Evolutionary conservation across 2,888 invertebrate species (phyloP), one percentile per base, ranked within the genome.

Genomic region (Hirtodrosophila alboralis): DNA sequence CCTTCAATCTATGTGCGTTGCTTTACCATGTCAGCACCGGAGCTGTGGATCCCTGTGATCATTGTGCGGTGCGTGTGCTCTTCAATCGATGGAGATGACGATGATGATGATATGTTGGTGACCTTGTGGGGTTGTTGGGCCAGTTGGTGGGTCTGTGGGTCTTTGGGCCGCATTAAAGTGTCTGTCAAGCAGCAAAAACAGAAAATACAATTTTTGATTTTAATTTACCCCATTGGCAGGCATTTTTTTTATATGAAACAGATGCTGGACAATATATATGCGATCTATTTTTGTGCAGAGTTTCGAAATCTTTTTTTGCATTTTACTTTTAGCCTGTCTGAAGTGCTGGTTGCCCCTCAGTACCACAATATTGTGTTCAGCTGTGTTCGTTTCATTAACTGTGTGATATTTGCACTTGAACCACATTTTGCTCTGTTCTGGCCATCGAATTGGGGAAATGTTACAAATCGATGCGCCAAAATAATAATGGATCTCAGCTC

Each of bases 191-290:
- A 53, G 30, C 14, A 13, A 12, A n/a, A 30, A 37, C 18, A 28
- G 18, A 18, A 53, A 58, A 61, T 51, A 58, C 8, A 34, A 61
- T 61, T 59, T 74, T 27, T 21, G 23, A 64, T 59, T 62, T 77
- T 36, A 36, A 59, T 66, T 64, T 61, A 10, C 9, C 57, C 54
- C 38, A 56, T 54, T 40, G 34, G 36, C 37, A 44, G 16, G 23
- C 26, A 27, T 34, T 53, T 43, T 43, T 34, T 62, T 86, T 77
- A 87, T 83, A 78, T 36, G 66, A 87, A 83, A 56, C 85, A 86
- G 88, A 86, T 86, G 87, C 72, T 68, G 48, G 30, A 53, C 30
- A 31, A 34, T 40, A n/a, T 40, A n/a, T 40, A 37, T 45, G 33
- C 36, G 41, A 34, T 69, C 77, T 80, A 86, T 86, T 84, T 79